Base-by-base conservation (phyloP, 2,888 invertebrate species). In the Vannuccia rotundouncinata region DNA sequence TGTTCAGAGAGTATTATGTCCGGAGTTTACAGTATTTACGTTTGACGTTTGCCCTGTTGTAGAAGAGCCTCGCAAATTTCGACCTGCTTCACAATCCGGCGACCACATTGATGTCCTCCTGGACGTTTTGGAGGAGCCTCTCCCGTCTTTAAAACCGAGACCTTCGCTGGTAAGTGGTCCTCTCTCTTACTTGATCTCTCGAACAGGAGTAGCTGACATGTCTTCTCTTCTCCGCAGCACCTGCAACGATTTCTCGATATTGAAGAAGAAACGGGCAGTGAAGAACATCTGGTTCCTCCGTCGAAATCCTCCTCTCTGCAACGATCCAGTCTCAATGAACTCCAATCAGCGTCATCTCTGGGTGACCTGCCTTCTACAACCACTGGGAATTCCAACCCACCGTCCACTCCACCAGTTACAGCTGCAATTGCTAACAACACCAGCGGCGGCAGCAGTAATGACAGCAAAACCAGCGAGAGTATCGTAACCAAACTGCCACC, bases 91-190 rank as follows among this genome's bases (percentile, higher is more conserved):
- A 31, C 31, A 79, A 30, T 31, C 73, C 1, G 31, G 73, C 29
- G 78, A 81, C 73, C 81, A 81, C 74, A 74, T 81, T 29, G 74
- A 81, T 60, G 78, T 81, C 31, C 60, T 81, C 29, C 29, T 80
- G 59, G 80, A 79, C 25, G 73, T 79, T 22, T 60, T 80, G 79
- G 73, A 60, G 31, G 78, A 73, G 29, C 78, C 78, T 5, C 29
- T 60, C 2, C 59, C 59, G n/a, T 30, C 78, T 2, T 45, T 78
- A n/a, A 78, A 78, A 2, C 59, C 78, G 1, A 59, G 66, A 59
- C 66, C 66, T 22, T 66, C 66, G 2, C 66, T 66, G 5, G 66
- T 66, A 22, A 22, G 66, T 22, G 66, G 17, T 17, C 17, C 10
- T 17, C 45, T 13, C 45, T 45, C 17, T 17, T 13, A 13, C 17